phyloP scores from a whole-genome alignment of 2,113 vertebrate species.

The Isurus oxyrinchus region DNA sequence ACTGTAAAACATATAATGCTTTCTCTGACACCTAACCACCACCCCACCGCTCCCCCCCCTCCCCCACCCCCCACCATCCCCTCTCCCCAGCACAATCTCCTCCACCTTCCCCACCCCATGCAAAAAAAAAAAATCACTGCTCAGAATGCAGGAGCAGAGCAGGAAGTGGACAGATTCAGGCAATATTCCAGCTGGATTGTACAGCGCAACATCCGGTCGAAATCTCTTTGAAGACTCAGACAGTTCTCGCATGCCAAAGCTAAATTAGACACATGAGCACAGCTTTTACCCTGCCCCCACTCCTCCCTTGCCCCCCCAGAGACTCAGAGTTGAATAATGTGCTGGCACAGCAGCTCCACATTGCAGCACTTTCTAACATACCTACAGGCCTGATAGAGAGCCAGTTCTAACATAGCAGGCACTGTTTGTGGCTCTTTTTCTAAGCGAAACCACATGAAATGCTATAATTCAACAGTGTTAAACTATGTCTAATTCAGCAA shows the following conservation, averaged over 20 bases:
- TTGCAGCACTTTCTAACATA: neutral
- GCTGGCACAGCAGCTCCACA: neutral
- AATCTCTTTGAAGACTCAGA: slow-evolving; percentile 29
- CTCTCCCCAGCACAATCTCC: too few relatives aligned
- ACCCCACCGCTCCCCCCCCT: neutral
- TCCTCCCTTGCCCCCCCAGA: neutral
- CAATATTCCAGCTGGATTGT: slow-evolving; percentile 20
- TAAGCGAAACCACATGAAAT: slow-evolving; percentile 23
- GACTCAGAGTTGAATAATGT: neutral
- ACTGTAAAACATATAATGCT: neutral
- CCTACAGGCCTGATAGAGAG: neutral
- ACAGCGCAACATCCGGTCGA: neutral
- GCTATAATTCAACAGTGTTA: neutral
- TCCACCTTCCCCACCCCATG: neutral
- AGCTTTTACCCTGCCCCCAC: neutral
- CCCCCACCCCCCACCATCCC: neutral
- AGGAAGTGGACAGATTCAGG: slow-evolving; percentile 19
- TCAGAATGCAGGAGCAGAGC: neutral
- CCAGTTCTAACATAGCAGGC: neutral
- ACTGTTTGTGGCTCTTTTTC: neutral
- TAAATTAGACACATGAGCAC: slow-evolving; percentile 20
- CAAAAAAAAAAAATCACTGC: neutral
- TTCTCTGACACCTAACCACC: neutral
- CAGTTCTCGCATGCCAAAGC: slow-evolving; percentile 23
- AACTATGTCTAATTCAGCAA: neutral